Evolutionary conservation across 2,113 vertebrate species (phyloP).

Genomic region (Chlorodrepanis virens): DNA sequence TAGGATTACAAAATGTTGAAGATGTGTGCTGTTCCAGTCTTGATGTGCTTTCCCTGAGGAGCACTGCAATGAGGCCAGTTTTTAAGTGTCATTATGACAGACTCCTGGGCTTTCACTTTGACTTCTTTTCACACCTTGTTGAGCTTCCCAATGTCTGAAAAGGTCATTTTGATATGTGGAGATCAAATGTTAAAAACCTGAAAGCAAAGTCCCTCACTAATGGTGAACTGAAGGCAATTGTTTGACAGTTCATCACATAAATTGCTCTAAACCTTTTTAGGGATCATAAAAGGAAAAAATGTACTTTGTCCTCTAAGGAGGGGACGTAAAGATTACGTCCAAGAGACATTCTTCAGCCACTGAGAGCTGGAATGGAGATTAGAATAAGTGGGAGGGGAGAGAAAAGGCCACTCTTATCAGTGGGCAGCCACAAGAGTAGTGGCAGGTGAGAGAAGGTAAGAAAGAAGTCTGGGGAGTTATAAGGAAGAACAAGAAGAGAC

Average conservation of each 20-base stretch:
- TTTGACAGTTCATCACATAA: slow-evolving; percentile 9
- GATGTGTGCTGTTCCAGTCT: neutral
- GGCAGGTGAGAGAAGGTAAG: neutral
- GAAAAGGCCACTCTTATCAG: neutral
- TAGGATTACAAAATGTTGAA: slow-evolving; percentile 3
- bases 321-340: neutral
- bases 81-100: slow-evolving; percentile 4
- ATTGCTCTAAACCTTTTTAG: neutral
- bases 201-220: neutral
- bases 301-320: neutral
- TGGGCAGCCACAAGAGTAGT: neutral
- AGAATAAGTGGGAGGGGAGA: neutral
- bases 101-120: slow-evolving; percentile 22
- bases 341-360: neutral
- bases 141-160: neutral
- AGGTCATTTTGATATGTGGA: slow-evolving; percentile 30
- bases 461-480: neutral
- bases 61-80: neutral
- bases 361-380: neutral
- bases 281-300: neutral
- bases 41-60: neutral
- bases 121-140: slow-evolving; percentile 21
- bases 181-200: slow-evolving; percentile 12
- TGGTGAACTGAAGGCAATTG: neutral
- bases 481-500: neutral